phyloP scores from a whole-genome alignment of 1,140 invertebrate species.

The Pemphigus obesinymphae region DNA sequence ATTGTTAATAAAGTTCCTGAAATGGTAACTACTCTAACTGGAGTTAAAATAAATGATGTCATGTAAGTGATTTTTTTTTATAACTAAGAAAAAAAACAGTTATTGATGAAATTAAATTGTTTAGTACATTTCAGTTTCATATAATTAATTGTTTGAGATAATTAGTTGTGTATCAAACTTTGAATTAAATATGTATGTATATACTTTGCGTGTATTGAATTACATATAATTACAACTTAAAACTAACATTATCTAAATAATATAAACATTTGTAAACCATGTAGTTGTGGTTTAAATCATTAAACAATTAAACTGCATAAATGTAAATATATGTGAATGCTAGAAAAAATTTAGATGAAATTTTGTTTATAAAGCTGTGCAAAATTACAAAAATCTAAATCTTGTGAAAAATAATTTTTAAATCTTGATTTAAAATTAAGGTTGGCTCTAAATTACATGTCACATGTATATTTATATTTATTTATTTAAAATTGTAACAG shows the following conservation, averaged over 20 bases:
- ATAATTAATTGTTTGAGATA: neutral
- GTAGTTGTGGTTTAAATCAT: neutral
- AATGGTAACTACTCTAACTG: slow-evolving; percentile 84
- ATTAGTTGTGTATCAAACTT: neutral
- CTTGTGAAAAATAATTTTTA: too few relatives aligned
- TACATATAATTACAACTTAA: neutral
- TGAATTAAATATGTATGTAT: neutral
- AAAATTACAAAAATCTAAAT: too few relatives aligned
- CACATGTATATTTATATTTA: neutral
- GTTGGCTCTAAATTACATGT: neutral
- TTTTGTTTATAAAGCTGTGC: too few relatives aligned
- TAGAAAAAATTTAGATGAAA: neutral
- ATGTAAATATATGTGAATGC: neutral
- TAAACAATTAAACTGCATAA: neutral
- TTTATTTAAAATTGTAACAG: slow-evolving; percentile 28
- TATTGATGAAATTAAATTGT: too few relatives aligned
- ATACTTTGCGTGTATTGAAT: neutral
- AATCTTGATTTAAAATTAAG: neutral
- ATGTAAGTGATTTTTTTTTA: slow-evolving; percentile 61
- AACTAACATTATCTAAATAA: neutral
- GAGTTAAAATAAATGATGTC: slow-evolving; percentile 69
- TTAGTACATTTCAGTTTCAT: neutral
- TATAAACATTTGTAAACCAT: neutral
- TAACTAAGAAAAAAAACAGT: neutral
- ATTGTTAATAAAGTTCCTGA: slow-evolving; percentile 87